A percentile compares a stretch with the other conserved stretches of the same genome.
Conservation (phyloP, 2,888 invertebrate genomes). For the Sturmia bella region DNA sequence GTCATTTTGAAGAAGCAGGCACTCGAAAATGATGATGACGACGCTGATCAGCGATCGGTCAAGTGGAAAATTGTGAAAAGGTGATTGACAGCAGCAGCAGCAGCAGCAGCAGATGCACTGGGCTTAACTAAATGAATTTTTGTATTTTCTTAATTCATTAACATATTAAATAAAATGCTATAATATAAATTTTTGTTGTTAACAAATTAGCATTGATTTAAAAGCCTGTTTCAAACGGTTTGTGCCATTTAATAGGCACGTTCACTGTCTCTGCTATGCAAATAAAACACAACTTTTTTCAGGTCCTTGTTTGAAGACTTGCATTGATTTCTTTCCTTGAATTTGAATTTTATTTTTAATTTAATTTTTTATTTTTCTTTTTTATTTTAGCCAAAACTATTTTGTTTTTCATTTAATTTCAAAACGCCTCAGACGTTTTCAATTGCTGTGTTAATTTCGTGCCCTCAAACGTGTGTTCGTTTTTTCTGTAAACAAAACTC, state of each 20-base stretch:
- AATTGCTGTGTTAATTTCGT: constrained; percentile 34
- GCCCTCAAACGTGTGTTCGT: constrained; percentile 14
- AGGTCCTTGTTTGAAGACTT: neutral
- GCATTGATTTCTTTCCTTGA: neutral
- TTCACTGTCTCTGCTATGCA: neutral
- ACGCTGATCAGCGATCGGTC: constrained; percentile 32
- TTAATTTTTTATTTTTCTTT: constrained; percentile 24
- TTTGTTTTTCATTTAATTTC: constrained; percentile 42
- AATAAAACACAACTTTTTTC: constrained; percentile 14
- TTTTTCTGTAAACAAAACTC: constrained; percentile 4
- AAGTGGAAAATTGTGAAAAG: constrained; percentile 42
- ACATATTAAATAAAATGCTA: constrained; percentile 29
- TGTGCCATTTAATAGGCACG: neutral
- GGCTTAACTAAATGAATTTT: constrained; percentile 19
- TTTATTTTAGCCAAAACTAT: constrained; percentile 44
- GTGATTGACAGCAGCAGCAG: constrained; percentile 51
- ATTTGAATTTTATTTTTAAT: constrained; percentile 1
- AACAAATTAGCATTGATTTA: constrained; percentile 43
- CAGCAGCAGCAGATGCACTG: constrained; percentile 40
- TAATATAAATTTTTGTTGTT: constrained; percentile 17
- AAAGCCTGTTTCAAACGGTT: neutral
- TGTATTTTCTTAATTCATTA: constrained; percentile 33
- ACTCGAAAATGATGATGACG: constrained; percentile 3
- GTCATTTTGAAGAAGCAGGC: neutral
- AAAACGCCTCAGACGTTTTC: constrained; percentile 62